These are phyloP conservation scores for Chymomyza amoena DNA, from an alignment of 2,888 invertebrate genomes.

Conservation along the genomic window DNA sequence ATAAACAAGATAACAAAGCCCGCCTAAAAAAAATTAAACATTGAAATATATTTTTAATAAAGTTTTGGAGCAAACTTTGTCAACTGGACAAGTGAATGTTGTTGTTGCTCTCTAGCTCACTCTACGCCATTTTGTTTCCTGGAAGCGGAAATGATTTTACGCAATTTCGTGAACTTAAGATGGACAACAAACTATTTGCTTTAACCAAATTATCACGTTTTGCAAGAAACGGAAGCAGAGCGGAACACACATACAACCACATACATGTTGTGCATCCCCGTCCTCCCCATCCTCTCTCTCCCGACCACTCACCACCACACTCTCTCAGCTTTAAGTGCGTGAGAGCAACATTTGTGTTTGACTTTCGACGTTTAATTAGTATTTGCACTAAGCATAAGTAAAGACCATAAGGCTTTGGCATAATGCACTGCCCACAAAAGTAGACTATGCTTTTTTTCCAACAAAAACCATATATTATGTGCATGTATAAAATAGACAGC, in stretches of 20 bases:
- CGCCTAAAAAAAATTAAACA: background rate
- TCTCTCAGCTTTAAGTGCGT: background rate
- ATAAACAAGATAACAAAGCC: too few relatives aligned
- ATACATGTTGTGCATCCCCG: too few relatives aligned
- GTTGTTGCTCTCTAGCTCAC: background rate
- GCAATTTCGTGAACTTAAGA: slow-evolving; percentile 38
- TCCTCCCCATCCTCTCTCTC: too few relatives aligned
- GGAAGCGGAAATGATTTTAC: slow-evolving; percentile 53
- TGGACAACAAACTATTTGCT: slow-evolving; percentile 1
- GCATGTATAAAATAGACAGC: background rate
- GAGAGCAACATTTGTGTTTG: background rate
- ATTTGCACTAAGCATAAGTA: background rate
- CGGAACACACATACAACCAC: too few relatives aligned
- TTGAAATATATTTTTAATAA: background rate
- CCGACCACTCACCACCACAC: too few relatives aligned
- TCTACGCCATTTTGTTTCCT: background rate
- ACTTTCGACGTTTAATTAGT: background rate
- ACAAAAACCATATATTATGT: background rate
- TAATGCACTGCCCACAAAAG: background rate
- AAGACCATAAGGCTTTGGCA: background rate
- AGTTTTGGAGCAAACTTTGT: background rate
- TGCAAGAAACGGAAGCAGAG: background rate
- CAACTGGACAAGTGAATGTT: background rate
- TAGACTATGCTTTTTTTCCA: background rate
- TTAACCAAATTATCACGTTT: background rate